Conservation (phyloP, 1,140 invertebrate genomes). For the Sarcophaga bullata region DNA sequence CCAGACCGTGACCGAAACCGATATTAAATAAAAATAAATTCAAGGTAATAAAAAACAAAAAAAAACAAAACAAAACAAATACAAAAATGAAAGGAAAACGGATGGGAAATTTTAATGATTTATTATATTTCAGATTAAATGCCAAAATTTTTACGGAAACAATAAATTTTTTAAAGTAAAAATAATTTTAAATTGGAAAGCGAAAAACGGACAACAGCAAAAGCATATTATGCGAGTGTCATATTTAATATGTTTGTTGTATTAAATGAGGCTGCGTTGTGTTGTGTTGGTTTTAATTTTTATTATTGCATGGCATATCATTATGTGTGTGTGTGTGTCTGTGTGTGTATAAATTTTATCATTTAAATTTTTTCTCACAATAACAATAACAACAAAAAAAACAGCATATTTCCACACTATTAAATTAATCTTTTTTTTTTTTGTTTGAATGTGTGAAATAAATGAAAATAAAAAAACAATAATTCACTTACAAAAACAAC, state of each 20-base stretch:
- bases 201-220: not conserved
- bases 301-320: not conserved
- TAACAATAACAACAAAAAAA: not conserved
- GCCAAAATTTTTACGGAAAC: not conserved
- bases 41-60: not conserved
- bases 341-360: not conserved
- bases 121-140: constrained; percentile 9
- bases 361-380: not conserved
- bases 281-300: not conserved
- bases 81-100: not conserved
- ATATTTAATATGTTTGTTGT: constrained; percentile 11
- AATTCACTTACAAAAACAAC: not conserved
- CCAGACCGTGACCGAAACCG: not conserved
- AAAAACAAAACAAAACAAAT: not conserved
- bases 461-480: not conserved
- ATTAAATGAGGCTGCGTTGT: not conserved
- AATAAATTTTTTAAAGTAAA: too few species aligned
- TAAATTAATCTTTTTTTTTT: not conserved
- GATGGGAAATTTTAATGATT: not conserved
- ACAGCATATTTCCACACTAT: not conserved
- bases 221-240: not conserved
- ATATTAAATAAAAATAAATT: not conserved
- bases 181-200: too few species aligned
- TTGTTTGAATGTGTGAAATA: not conserved
- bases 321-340: not conserved